Evolutionary conservation across 2,888 invertebrate genomes (phyloP), one percentile per base, ranked within the genome.

Genomic region (Pyrochroa serraticornis): DNA sequence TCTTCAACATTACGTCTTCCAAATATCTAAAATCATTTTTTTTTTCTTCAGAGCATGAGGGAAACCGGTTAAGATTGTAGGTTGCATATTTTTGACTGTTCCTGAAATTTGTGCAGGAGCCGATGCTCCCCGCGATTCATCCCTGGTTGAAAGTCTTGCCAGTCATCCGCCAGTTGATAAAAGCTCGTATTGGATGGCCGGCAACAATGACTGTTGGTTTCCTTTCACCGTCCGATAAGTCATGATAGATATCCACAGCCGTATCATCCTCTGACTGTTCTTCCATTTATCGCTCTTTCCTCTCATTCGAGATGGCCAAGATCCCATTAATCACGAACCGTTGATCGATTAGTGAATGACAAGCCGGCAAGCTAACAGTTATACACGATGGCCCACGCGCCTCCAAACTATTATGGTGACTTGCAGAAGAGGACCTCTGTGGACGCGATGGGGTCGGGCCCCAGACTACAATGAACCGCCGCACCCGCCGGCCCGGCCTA

Each of bases 391-490:
- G 66, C 66, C 67, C 67, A 67, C 66, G 67, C 66, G 62, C 57
- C 54, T 57, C 46, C 13, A 48, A 34, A 22, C 13, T 51, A 34
- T 44, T 55, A 54, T 52, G 55, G 62, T 69, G 69, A 69, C 69
- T 69, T 69, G 69, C 69, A 69, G 64, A 62, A 61, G 61, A 53
- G 50, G 53, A 34, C 33, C 50, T 37, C 9, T 31, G 44, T 38
- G 51, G 53, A 55, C 42, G 38, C 32, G 42, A 12, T 55, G 60
- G 66, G 59, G 55, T 47, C 51, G 62, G 62, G 48, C 58, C 53
- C 65, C 67, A 68, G 69, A 69, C 69, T 69, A 69, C 69, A 69
- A 69, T 69, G 63, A 63, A 38, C 57, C 65, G 67, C 65, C 65
- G 61, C 64, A 63, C 66, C 65, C 67, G 64, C 57, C 63, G 45